A percentile compares a stretch with the other conserved stretches of the same genome.
Evolutionary conservation across 2,888 invertebrate genomes (phyloP).

Genomic region (Stratiomys singularior): DNA sequence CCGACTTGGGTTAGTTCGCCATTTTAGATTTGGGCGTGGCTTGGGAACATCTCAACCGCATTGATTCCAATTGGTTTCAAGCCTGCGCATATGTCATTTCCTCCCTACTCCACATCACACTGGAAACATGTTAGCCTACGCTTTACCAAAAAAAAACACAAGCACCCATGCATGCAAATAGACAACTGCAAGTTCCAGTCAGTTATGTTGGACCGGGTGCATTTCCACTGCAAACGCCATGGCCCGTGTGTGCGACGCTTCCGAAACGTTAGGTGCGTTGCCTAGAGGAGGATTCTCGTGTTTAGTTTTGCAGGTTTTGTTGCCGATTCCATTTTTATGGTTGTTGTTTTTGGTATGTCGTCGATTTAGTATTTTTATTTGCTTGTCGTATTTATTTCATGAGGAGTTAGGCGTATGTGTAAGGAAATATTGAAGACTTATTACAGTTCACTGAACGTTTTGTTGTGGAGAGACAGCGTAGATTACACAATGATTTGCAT

Average conservation of each 20-base stretch:
- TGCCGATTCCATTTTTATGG: no score
- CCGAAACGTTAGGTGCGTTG: background rate
- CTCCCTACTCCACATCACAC: slow-evolving; percentile 38
- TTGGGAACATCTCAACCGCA: background rate
- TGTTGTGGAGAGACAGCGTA: no score
- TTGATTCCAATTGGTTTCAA: slow-evolving; percentile 42
- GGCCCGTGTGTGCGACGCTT: background rate
- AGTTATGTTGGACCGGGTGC: background rate
- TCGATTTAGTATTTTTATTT: no score
- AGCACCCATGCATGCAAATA: no score
- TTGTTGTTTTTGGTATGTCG: no score
- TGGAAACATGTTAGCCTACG: background rate
- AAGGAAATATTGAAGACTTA: no score
- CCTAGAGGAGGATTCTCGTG: slow-evolving; percentile 27
- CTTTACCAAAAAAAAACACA: background rate
- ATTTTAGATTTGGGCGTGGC: slow-evolving; percentile 40
- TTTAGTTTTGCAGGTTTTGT: slow-evolving; percentile 7
- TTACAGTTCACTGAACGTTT: no score
- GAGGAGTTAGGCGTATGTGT: no score
- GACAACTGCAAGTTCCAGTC: background rate
- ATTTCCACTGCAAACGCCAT: background rate
- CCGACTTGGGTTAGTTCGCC: background rate
- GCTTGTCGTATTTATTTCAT: no score
- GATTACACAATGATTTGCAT: no score
- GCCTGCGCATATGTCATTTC: slow-evolving; percentile 43